phyloP scores from a whole-genome alignment of 2,113 vertebrate genomes.

The Orycteropus afer region DNA sequence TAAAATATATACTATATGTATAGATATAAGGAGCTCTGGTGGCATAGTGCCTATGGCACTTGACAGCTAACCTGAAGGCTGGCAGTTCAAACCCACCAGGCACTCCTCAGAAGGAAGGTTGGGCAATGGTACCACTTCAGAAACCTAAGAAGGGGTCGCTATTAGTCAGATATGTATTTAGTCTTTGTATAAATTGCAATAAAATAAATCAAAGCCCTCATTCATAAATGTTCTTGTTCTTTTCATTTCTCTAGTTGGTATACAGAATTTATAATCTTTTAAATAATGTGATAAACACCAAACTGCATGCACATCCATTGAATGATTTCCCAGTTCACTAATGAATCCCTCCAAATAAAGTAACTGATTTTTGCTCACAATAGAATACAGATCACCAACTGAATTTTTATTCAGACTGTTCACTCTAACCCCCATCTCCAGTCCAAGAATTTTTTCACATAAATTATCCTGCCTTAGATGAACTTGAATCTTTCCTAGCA shows the following conservation, averaged over 20 bases:
- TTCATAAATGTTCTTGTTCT: neutral
- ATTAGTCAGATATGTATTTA: neutral
- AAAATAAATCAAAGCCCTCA: neutral
- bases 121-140: no score
- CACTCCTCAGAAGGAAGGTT: no score
- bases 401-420: neutral
- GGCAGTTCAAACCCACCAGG: no score
- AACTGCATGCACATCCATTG: neutral
- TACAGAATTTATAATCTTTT: neutral
- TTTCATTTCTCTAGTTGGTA: neutral
- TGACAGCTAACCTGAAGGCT: no score
- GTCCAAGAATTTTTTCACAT: neutral
- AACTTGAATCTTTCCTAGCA: neutral
- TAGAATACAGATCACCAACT: neutral
- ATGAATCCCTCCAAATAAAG: neutral
- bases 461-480: neutral
- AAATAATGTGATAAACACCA: neutral
- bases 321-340: neutral
- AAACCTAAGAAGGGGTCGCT: no score
- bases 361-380: neutral
- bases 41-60: no score
- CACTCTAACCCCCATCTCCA: neutral
- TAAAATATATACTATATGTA: neutral
- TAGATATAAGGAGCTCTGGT: no score
- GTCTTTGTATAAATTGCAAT: neutral